phyloP scores from a whole-genome alignment of 2,797 vertebrate genomes.

The Malurus leucopterus region DNA sequence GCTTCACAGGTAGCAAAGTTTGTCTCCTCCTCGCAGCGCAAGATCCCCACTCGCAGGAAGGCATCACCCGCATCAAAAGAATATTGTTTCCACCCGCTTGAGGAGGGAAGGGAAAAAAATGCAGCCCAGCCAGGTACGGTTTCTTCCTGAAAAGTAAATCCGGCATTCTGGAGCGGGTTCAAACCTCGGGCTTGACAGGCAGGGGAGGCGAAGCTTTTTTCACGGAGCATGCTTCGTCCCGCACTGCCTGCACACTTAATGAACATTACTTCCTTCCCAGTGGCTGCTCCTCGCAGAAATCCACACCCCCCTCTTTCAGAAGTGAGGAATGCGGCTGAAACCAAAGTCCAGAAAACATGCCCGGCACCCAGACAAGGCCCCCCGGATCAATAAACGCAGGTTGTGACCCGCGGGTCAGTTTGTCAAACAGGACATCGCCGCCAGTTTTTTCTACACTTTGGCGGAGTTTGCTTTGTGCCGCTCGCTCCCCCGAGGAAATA shows the following conservation, averaged over 20 bases:
- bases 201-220: conserved; percentile 39
- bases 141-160: conserved; percentile 67
- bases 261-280: conserved; percentile 79
- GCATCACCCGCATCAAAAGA: conserved; percentile 9
- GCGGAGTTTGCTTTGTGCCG: conserved; percentile 65
- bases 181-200: conserved; percentile 69
- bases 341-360: conserved; percentile 79
- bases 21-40: conserved; percentile 60
- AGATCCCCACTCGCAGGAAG: conserved; percentile 23
- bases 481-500: conserved; percentile 56
- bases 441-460: conserved; percentile 61
- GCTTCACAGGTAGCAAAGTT: conserved; percentile 63
- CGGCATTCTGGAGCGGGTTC: conserved; percentile 62
- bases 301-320: conserved; percentile 77
- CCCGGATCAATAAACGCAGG: conserved; percentile 72
- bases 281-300: conserved; percentile 69
- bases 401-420: conserved; percentile 71
- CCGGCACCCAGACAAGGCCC: conserved; percentile 62
- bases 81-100: conserved; percentile 47
- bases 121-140: conserved; percentile 37
- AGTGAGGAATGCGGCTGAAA: conserved; percentile 79
- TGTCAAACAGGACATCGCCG: conserved; percentile 66
- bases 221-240: conserved; percentile 68
- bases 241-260: conserved; percentile 72
- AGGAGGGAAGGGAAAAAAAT: conserved; percentile 33